Base-by-base conservation (phyloP, 2,888 invertebrate species). In the Nemotelus pantherinus region DNA sequence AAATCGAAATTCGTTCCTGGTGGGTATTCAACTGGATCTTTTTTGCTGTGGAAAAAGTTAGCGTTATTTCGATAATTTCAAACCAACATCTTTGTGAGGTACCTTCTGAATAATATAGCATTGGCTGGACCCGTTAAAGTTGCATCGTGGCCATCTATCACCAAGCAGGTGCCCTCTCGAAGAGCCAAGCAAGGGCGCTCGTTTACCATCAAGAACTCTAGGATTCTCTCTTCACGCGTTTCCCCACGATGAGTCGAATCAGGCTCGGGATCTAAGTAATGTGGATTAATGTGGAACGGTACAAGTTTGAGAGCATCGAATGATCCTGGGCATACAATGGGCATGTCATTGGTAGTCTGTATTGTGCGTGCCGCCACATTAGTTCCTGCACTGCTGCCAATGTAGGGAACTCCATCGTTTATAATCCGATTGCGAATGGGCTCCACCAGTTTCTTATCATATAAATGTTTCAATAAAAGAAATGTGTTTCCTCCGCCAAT, bases 301-400 rank as follows among this genome's bases (percentile, higher is more conserved):
- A 95, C 91, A 76, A 95, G 88, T 55, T 89, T 89, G 65, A 95
- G 88, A 0, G 92, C 94, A 80, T 91, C 88, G 86, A 95, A 86
- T 65, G 83, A 89, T 45, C 93, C 93, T 58, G 94, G 94, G 85
- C 90, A 91, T n/a, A 90, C 90, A 77, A 95, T 93, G 3, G 95
- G 95, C 95, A 95, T 95, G 84, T 95, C 95, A 88, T 95, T 95
- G 67, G 95, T 95, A 3, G 95, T 95, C 82, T 92, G 90, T 82
- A 95, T 95, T 81, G 92, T 93, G 81, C 88, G 88, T 2, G 95
- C 94, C 7, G 94, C 93, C 10, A 95, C 93, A 89, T 95, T 95
- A 10, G 94, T 93, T 64, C 95, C 95, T 77, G 95, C 95, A 87
- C 94, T 94, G 81, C 92, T 91, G 25, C 94, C 94, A 79, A 95